Evolutionary conservation across 2,888 invertebrate species (phyloP).

Genomic region (Stomorhina lunata): DNA sequence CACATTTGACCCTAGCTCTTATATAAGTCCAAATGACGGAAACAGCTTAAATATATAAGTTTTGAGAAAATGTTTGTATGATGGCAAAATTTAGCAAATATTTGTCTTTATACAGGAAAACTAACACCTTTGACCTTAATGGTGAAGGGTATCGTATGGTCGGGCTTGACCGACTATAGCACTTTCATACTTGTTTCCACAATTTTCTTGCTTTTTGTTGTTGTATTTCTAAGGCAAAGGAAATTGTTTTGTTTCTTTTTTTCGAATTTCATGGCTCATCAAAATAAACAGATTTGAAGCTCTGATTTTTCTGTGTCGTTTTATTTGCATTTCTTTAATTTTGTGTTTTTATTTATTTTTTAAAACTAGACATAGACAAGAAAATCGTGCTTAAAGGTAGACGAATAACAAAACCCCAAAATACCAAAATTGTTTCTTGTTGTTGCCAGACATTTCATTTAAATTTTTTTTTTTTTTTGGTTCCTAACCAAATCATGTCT

Average conservation of each 20-base stretch:
- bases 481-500: constrained; percentile 52
- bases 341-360: constrained; percentile 2
- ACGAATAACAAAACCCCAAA: constrained; percentile 60
- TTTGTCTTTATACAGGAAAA: too few relatives aligned
- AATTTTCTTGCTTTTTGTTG: neutral
- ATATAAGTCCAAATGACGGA: too few relatives aligned
- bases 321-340: neutral
- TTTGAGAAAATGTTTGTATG: too few relatives aligned
- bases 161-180: too few relatives aligned
- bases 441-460: constrained; percentile 57
- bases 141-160: too few relatives aligned
- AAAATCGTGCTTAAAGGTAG: constrained; percentile 65
- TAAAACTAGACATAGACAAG: constrained; percentile 60
- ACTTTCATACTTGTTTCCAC: too few relatives aligned
- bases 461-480: neutral
- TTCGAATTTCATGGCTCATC: constrained; percentile 65
- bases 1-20: too few relatives aligned
- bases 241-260: constrained; percentile 44
- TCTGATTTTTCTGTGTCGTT: constrained; percentile 56
- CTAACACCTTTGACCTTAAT: too few relatives aligned
- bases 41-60: too few relatives aligned
- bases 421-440: constrained; percentile 30
- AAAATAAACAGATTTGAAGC: constrained; percentile 63
- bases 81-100: too few relatives aligned
- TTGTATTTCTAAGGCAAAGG: constrained; percentile 40